Evolutionary conservation across 2,888 invertebrate species (phyloP), one percentile per base, ranked within the genome.

Genomic region (Chymomyza amoena): DNA sequence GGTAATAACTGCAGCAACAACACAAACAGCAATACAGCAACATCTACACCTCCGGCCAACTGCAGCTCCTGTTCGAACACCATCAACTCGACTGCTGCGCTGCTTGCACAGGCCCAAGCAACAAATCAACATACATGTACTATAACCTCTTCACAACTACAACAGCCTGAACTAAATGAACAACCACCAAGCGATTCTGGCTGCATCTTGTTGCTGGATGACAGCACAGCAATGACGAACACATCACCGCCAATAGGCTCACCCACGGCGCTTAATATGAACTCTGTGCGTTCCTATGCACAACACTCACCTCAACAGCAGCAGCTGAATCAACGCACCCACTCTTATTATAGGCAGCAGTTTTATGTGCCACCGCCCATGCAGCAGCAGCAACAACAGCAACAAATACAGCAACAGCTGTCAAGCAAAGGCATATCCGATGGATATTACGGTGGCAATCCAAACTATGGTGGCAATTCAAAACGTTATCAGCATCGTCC

Each of bases 291-390:
- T 7, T 54, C 36, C 54, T 16, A 16, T 54, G 16, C 54, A 64
- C 63, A 64, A 10, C 25, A 54, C 54, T 54, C 54, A 20, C 18
- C 54, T 2, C 16, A 18, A 6, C 66, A 64, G 28, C 66, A 68
- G 7, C 74, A 62, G 64, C 78, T 70, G 51, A 76, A 72, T 10
- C 82, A 81, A 18, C 76, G 83, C 69, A 51, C 73, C 32, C 80
- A 77, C 57, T 51, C 64, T 28, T 90, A 84, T 68, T 89, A 89
- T 68, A 89, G 90, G 57, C 90, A 90, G 69, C 90, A 90, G 73
- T 88, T 90, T 66, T 90, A 90, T 80, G 90, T 90, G 77, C 90
- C 90, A 70, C 90, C 90, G 64, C 90, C 90, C 16, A 84, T 90
- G 84, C 90, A 87, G 20, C 86, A 87, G 52, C 86, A 87, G 52